These are phyloP conservation scores for Athrips mouffetella DNA, from an alignment of 2,888 invertebrate species.

Conservation along the genomic window DNA sequence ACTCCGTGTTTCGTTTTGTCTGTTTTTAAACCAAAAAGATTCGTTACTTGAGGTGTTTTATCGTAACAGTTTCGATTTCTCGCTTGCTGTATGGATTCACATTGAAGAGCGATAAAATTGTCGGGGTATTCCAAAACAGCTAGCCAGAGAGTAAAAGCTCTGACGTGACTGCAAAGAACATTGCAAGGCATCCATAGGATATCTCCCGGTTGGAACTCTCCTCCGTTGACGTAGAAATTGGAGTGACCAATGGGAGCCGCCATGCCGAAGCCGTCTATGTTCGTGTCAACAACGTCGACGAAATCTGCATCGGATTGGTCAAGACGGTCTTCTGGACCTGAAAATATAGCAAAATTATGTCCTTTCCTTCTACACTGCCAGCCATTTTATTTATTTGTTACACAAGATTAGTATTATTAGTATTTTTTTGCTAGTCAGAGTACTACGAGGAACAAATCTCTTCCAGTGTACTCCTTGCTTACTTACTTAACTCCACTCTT, in stretches of 20 bases:
- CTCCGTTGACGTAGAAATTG: slow-evolving; percentile 61
- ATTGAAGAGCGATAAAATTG: slow-evolving; percentile 44
- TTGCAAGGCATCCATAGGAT: slow-evolving; percentile 39
- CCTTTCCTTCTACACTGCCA: no score
- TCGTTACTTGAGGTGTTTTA: slow-evolving; percentile 38
- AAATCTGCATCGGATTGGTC: slow-evolving; percentile 57
- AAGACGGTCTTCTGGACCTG: slow-evolving; percentile 45
- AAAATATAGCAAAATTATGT: no score
- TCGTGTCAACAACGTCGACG: slow-evolving; percentile 50
- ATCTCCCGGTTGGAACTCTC: slow-evolving; percentile 51
- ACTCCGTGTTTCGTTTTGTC: slow-evolving; percentile 39
- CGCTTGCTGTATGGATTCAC: slow-evolving; percentile 47
- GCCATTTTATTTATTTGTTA: no score
- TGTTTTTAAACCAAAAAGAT: slow-evolving; percentile 38
- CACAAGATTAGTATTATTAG: no score
- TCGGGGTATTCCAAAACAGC: slow-evolving; percentile 40
- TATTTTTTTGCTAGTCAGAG: no score
- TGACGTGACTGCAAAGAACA: slow-evolving; percentile 42
- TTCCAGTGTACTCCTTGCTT: no score
- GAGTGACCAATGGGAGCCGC: slow-evolving; percentile 57
- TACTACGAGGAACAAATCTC: no score
- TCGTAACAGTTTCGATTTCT: slow-evolving; percentile 41
- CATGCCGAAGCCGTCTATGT: slow-evolving; percentile 58
- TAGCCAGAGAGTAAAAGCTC: slow-evolving; percentile 41
- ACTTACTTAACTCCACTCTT: no score